A percentile compares a stretch with the other conserved stretches of the same genome.
These are phyloP conservation scores for Tinea pellionella DNA, from an alignment of 2,888 invertebrate genomes.

Conservation along the genomic window DNA sequence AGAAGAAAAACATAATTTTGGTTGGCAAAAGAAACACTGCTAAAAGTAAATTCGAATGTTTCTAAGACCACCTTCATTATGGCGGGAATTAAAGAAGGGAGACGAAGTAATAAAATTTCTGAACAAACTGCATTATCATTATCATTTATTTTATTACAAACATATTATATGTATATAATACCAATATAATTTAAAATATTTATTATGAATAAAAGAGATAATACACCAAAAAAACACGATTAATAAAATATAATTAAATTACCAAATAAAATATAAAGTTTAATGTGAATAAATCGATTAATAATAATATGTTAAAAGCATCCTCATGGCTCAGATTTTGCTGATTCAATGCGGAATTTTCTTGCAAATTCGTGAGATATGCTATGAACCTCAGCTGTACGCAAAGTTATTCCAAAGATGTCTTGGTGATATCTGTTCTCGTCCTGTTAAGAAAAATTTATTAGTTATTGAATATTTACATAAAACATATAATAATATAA, in stretches of 20 bases:
- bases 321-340: constrained; percentile 22
- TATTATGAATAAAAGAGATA: no score
- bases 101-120: no score
- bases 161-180: no score
- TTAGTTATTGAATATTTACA: not conserved
- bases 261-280: not conserved
- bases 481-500: not conserved
- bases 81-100: no score
- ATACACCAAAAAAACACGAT: not conserved
- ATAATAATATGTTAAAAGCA: not conserved
- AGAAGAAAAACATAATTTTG: constrained; percentile 60
- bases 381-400: constrained; percentile 89
- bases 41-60: no score
- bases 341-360: constrained; percentile 41
- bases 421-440: constrained; percentile 95
- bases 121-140: no score
- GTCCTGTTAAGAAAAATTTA: constrained; percentile 71
- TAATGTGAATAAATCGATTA: no score
- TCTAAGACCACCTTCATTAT: not conserved
- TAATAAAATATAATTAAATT: not conserved
- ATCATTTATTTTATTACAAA: no score
- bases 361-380: constrained; percentile 85
- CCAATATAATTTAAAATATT: no score
- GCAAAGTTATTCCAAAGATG: constrained; percentile 91
- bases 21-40: not conserved